Base-by-base conservation (phyloP, 2,113 vertebrate genomes). In the Malurus melanocephalus region DNA sequence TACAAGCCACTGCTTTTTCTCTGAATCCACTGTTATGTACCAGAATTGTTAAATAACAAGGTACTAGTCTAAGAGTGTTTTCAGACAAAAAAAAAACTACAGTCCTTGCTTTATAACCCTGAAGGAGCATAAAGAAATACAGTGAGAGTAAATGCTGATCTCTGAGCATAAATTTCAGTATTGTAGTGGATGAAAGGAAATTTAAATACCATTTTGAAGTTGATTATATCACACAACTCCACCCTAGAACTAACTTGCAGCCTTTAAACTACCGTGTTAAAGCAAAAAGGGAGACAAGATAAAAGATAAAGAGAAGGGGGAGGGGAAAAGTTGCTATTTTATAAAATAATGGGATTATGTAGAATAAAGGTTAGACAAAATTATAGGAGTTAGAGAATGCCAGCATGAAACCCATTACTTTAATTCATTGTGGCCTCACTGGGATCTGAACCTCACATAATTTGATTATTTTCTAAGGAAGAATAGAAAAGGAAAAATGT, bases 201-300 rank as follows among this genome's bases (percentile, higher is more conserved):
- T 40, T 24, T 66, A 91, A 93, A 91, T 48, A 79, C 48, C 42
- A 60, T 87, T 92, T 87, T 59, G 69, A 94, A 92, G 78, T 20
- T 90, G 85, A 95, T 94, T 88, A 28, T 60, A 93, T 94, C 84
- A 92, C 62, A 69, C 15, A 87, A 72, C 86, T 60, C 83, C 88
- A 90, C 90, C 74, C 80, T 66, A 85, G 43, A 81, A 94, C 74
- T 86, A 93, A 91, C 68, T 68, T 85, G 75, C 48, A 75, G 28
- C 66, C 80, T 93, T 91, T 68, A 91, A 93, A 88, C 53, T 78
- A 69, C 65, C n/a, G 2, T 43, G 40, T 73, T 81, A 78, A 83
- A 91, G 57, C 28, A 57, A 81, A 94, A 82, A 59, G 17, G 33
- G 56, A 88, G 67, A 66, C 9, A 61, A 94, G 78, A 69, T 80